phyloP scores from a whole-genome alignment of 2,888 invertebrate genomes.

The Drosophila birchii region DNA sequence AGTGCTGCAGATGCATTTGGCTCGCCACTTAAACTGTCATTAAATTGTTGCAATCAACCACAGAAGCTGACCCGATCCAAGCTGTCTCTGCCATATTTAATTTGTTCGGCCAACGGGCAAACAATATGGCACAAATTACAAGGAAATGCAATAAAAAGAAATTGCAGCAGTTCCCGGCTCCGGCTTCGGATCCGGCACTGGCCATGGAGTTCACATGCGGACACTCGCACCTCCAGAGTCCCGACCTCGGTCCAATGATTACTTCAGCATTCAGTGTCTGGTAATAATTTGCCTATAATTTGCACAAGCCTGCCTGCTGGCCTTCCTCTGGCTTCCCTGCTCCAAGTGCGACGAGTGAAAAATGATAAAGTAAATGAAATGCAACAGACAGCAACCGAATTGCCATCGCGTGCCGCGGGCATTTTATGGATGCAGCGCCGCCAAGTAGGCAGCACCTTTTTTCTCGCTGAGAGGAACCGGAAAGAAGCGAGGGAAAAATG shows the following conservation, averaged over 20 bases:
- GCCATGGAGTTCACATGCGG: constrained; percentile 25
- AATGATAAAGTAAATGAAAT: constrained; percentile 70
- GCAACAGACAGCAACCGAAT: constrained; percentile 63
- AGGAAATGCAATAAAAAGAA: constrained; percentile 71
- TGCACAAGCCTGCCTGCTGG: constrained; percentile 31
- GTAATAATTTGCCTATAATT: constrained; percentile 77
- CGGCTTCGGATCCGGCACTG: constrained; percentile 27
- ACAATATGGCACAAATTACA: constrained; percentile 77
- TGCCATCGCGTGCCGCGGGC: constrained; percentile 56
- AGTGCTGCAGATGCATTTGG: constrained; percentile 57
- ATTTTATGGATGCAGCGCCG: constrained; percentile 10
- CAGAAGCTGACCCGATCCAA: constrained; percentile 33
- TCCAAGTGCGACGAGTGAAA: constrained; percentile 45
- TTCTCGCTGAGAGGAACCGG: neutral
- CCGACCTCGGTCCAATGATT: constrained; percentile 54
- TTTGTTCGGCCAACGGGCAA: constrained; percentile 61
- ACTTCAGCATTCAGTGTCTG: constrained; percentile 63
- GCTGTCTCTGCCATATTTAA: constrained; percentile 55
- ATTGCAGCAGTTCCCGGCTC: constrained; percentile 37
- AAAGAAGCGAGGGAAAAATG: neutral
- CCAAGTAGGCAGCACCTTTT: constrained; percentile 1
- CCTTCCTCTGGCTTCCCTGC: constrained; percentile 1
- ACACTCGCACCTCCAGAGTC: constrained; percentile 10
- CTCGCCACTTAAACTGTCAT: constrained; percentile 68
- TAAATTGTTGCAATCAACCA: constrained; percentile 59